A percentile compares a stretch with the other conserved stretches of the same genome.
These are phyloP conservation scores for Procapra przewalskii DNA, from an alignment of 2,113 vertebrate species.

Conservation along the genomic window DNA sequence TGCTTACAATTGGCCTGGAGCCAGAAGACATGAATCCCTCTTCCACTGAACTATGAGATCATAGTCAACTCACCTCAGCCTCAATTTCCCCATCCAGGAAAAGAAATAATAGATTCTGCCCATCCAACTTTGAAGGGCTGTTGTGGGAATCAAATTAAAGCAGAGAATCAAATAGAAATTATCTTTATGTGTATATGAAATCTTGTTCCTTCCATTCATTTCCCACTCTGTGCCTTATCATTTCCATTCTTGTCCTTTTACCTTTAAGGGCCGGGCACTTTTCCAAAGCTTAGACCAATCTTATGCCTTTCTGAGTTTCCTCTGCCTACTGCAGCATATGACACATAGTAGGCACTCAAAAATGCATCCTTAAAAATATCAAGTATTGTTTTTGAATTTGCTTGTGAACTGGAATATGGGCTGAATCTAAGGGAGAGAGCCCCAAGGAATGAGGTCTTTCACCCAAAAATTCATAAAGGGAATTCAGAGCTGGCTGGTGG, in stretches of 20 bases:
- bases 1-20: background rate
- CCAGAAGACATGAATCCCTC: background rate
- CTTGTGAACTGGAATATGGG: background rate
- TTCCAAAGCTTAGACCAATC: background rate
- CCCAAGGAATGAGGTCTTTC: background rate
- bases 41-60: background rate
- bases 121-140: background rate
- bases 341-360: background rate
- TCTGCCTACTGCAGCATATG: background rate
- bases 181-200: constrained; percentile 33
- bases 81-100: background rate
- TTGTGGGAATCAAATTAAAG: constrained; percentile 26
- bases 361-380: background rate
- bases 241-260: background rate
- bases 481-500: background rate
- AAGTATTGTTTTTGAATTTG: background rate
- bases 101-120: background rate
- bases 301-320: background rate
- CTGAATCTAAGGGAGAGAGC: background rate
- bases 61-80: background rate
- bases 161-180: constrained; percentile 18
- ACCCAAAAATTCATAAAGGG: background rate
- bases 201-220: constrained; percentile 10
- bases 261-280: background rate
- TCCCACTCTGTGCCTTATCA: background rate